Evolutionary conservation across 1,140 invertebrate species (phyloP).

Genomic region (Andricus grossulariae): DNA sequence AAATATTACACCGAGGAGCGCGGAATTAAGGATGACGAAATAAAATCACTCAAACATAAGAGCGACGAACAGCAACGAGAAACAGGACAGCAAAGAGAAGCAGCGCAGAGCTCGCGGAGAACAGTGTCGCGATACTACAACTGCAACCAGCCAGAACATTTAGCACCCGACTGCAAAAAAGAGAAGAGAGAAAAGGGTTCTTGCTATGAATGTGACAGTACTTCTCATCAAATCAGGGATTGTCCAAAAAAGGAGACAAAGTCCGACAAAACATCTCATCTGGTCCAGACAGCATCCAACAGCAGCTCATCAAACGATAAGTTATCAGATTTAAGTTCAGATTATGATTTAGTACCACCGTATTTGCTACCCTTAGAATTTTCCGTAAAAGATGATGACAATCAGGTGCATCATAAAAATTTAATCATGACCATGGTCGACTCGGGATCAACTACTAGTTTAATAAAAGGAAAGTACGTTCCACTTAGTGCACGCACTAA

Average conservation of each 20-base stretch:
- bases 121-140: constrained; percentile 25
- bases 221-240: constrained; percentile 12
- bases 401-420: background rate
- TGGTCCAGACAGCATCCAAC: background rate
- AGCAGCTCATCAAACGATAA: background rate
- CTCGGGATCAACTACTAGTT: constrained; percentile 15
- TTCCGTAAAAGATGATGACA: background rate
- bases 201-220: constrained; percentile 27
- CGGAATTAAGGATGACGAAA: no score
- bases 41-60: no score
- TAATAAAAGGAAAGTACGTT: constrained; percentile 14
- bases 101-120: background rate
- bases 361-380: no score
- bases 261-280: background rate
- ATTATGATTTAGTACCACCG: background rate
- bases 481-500: background rate
- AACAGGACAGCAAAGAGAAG: background rate
- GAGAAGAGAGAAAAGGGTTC: constrained; percentile 18
- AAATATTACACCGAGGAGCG: background rate
- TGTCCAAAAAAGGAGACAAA: constrained; percentile 8
- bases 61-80: background rate
- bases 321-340: background rate
- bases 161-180: constrained; percentile 7
- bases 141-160: constrained; percentile 16
- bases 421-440: constrained; percentile 2